Conservation (phyloP, 1,140 invertebrate genomes). For the Platorchestia sp. region DNA sequence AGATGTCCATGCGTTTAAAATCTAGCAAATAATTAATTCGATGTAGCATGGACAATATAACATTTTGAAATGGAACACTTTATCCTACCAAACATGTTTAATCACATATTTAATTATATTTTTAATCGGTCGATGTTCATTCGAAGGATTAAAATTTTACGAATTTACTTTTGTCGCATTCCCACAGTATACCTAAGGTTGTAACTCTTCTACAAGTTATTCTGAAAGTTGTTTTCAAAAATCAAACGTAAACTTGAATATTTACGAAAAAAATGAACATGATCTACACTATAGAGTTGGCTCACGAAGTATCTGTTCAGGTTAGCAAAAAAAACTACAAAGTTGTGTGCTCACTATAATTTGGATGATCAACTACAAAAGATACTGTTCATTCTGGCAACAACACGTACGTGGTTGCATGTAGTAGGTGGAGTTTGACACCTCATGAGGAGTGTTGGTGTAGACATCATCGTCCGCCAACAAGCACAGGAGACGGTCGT, state of each 20-base stretch:
- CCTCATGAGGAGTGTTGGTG: not conserved
- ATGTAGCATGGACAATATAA: too few relatives aligned
- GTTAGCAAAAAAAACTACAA: not conserved
- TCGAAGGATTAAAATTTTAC: too few relatives aligned
- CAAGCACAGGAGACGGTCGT: not conserved
- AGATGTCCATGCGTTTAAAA: too few relatives aligned
- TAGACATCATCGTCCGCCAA: not conserved
- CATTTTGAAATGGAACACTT: too few relatives aligned
- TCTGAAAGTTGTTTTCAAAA: not conserved
- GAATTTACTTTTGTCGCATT: too few relatives aligned
- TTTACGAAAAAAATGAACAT: not conserved
- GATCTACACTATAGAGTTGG: not conserved
- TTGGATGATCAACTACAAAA: not conserved
- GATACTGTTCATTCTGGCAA: not conserved
- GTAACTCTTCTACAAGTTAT: not conserved
- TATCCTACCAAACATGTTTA: too few relatives aligned
- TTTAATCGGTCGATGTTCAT: too few relatives aligned
- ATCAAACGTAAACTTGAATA: not conserved
- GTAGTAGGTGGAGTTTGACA: not conserved
- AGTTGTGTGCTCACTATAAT: not conserved
- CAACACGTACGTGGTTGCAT: not conserved
- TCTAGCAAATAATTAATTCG: too few relatives aligned
- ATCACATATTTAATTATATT: too few relatives aligned
- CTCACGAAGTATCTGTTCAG: not conserved
- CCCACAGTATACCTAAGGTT: not conserved